A percentile compares a stretch with the other conserved stretches of the same genome.
phyloP scores from a whole-genome alignment of 2,888 invertebrate genomes.

The Sarcophaga caerulescens region DNA sequence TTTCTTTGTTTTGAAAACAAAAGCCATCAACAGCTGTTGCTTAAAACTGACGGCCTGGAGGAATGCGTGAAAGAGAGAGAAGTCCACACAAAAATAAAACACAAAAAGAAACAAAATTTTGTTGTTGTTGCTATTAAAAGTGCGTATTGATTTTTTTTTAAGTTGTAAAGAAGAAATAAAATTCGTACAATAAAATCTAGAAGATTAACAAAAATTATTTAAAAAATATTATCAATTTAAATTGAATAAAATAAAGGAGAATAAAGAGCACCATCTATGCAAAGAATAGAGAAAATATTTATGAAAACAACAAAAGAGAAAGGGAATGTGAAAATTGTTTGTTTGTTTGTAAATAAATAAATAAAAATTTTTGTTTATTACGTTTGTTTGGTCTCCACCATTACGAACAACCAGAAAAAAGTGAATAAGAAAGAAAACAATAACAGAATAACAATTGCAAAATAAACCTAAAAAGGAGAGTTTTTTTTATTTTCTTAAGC shows the following conservation, averaged over 20 bases:
- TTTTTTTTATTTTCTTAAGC: not conserved
- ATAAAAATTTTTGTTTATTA: slow-evolving; percentile 19
- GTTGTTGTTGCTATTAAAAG: slow-evolving; percentile 39
- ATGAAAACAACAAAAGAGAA: not conserved
- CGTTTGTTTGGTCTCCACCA: slow-evolving; percentile 5
- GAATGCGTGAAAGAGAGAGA: slow-evolving; percentile 22
- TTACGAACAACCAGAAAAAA: not conserved
- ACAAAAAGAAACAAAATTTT: slow-evolving; percentile 18
- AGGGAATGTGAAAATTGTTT: slow-evolving; percentile 7
- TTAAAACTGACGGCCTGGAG: not conserved
- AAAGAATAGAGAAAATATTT: not conserved
- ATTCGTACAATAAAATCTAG: slow-evolving; percentile 9
- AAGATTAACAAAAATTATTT: too few species aligned
- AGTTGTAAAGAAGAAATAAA: slow-evolving; percentile 17
- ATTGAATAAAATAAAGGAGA: too few species aligned
- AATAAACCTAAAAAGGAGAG: not conserved
- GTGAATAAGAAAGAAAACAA: slow-evolving; percentile 2
- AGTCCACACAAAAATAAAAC: not conserved
- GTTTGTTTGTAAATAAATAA: slow-evolving; percentile 5
- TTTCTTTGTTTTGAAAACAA: slow-evolving; percentile 19
- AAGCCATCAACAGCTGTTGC: slow-evolving; percentile 27
- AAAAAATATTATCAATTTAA: too few species aligned
- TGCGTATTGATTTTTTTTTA: slow-evolving; percentile 61
- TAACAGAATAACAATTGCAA: too few species aligned
- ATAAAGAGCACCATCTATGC: not conserved